Evolutionary conservation across 2,888 invertebrate genomes (phyloP).

Genomic region (Apeira syringaria): DNA sequence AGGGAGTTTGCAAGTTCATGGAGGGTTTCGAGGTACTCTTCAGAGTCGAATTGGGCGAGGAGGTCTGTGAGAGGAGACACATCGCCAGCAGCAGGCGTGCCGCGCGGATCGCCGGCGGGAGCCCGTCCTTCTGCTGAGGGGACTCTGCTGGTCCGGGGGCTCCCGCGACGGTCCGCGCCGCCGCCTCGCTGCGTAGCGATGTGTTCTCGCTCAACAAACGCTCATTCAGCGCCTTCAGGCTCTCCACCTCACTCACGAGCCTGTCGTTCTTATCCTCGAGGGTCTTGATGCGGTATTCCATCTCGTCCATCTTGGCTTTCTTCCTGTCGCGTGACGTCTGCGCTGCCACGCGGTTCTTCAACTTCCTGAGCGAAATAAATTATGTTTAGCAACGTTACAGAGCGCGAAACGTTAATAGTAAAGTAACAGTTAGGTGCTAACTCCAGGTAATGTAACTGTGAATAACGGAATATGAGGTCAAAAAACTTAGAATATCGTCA

Average conservation of each 20-base stretch:
- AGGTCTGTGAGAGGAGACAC: constrained; percentile 93
- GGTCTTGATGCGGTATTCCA: constrained; percentile 88
- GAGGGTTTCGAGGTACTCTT: constrained; percentile 88
- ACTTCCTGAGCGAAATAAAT: constrained; percentile 85
- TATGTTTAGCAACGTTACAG: constrained; percentile 6
- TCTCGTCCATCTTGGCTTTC: constrained; percentile 95
- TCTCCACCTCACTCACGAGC: constrained; percentile 86
- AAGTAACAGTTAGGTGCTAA: constrained; percentile 3
- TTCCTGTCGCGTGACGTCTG: constrained; percentile 98
- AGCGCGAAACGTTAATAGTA: constrained; percentile 5
- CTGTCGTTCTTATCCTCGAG: constrained; percentile 86
- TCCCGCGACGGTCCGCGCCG: constrained; percentile 87
- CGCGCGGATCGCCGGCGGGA: constrained; percentile 88
- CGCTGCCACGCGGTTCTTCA: constrained; percentile 98
- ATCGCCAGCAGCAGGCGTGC: constrained; percentile 89
- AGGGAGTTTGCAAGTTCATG: constrained; percentile 93
- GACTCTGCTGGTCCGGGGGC: constrained; percentile 91
- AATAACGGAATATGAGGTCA: constrained; percentile 35
- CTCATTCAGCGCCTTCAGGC: constrained; percentile 87
- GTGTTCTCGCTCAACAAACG: constrained; percentile 86
- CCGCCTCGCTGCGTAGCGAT: constrained; percentile 81
- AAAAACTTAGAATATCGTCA: too few relatives aligned
- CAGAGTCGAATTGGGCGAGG: constrained; percentile 90
- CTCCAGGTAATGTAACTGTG: constrained; percentile 30
- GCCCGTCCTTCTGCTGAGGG: constrained; percentile 98